These are phyloP conservation scores for Ophioninae sp. DNA, from an alignment of 2,888 invertebrate species.

Conservation along the genomic window DNA sequence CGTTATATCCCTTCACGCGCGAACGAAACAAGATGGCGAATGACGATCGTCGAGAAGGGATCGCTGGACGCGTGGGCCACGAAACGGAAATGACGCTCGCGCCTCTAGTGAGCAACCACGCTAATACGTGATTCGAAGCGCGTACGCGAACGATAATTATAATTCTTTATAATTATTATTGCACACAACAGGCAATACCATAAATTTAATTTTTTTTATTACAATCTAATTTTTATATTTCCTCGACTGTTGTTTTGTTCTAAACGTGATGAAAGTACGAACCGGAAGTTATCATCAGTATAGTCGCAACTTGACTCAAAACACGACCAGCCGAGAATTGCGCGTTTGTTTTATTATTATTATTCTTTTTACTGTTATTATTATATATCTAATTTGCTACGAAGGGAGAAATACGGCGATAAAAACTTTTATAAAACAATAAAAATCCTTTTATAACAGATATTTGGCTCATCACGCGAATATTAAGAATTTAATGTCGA, in stretches of 20 bases:
- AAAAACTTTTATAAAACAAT: background rate
- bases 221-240: background rate
- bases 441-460: background rate
- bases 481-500: background rate
- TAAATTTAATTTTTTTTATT: background rate
- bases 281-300: constrained; percentile 26
- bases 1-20: constrained; percentile 47
- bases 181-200: background rate
- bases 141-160: background rate
- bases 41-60: constrained; percentile 44
- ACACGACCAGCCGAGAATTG: background rate
- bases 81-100: constrained; percentile 61
- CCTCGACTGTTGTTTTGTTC: background rate
- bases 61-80: constrained; percentile 50
- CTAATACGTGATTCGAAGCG: constrained; percentile 39
- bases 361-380: background rate
- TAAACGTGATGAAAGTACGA: background rate
- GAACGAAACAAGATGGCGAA: constrained; percentile 73
- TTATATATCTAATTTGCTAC: background rate
- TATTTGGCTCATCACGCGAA: background rate
- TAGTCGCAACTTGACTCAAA: constrained; percentile 23
- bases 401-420: too few relatives aligned
- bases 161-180: background rate
- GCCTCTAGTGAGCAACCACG: constrained; percentile 21
- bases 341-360: constrained; percentile 8